Base-by-base conservation (phyloP, 2,888 invertebrate genomes). In the Anthoptus insignis region DNA sequence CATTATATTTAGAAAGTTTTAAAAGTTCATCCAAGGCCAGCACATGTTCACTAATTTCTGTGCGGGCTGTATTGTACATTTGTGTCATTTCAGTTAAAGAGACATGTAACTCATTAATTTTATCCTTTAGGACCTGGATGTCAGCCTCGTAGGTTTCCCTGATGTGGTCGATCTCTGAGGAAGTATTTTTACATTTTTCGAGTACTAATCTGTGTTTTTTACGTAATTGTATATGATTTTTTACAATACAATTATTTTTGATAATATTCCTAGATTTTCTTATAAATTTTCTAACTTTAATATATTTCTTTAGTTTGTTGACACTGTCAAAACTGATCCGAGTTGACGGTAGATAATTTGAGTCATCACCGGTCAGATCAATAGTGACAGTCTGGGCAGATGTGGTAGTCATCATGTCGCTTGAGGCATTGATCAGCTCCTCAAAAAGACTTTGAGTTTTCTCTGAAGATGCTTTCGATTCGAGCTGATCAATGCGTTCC, bases 301-400 rank as follows among this genome's bases (percentile, higher is more conserved):
- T 16, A 8, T 39, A 39, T 39, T 39, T 39, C 14, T 39, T 39
- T 3, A 39, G 39, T 16, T 39, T 39, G 14, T 39, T 39, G 4
- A n/a, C 16, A 16, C 39, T 39, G 8, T 16, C 39, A 39, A 16
- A n/a, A 39, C 39, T 16, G 14, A 39, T 16, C 39, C 39, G 39
- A 39, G 16, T 14, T 16, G 39, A 16, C 39, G 39, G 5, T 32
- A 32, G 11, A 8, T 16, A 21, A 45, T 7, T 45, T 1, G 45
- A 45, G 45, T 45, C 45, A 45, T 45, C 45, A 9, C 45, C 45
- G 45, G 45, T 45, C 21, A 45, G 21, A 9, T 45, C 45, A 19
- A 45, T 45, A 4, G 45, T 45, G 19, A 45, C 45, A 19, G 45
- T 21, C 6, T 45, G 3, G 21, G 45, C 7, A 19, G 45, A 19